A percentile compares a stretch with the other conserved stretches of the same genome.
Evolutionary conservation across 2,113 vertebrate genomes (phyloP).

Genomic region (Podarcis cretensis): DNA sequence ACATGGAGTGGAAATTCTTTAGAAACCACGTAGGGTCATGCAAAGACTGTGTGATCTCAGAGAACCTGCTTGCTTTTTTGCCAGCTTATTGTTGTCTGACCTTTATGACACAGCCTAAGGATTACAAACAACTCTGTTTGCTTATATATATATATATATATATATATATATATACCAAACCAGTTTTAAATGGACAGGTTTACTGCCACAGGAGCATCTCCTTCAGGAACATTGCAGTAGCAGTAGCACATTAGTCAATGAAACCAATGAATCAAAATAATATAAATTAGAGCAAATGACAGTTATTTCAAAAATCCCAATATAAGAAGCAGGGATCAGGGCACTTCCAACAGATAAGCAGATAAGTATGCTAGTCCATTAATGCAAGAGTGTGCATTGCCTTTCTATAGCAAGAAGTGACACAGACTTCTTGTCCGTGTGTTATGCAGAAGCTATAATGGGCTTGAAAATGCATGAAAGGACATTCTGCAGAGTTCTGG

Average conservation of each 20-base stretch:
- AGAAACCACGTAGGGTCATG: constrained; percentile 37
- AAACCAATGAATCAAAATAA: not conserved
- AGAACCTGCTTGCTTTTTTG: constrained; percentile 44
- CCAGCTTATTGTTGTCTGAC: constrained; percentile 53
- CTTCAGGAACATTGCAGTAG: not conserved
- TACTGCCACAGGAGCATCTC: not conserved
- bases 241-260: not conserved
- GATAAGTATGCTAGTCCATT: not conserved
- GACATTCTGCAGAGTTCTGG: no score
- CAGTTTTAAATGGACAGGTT: not conserved
- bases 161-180: not conserved
- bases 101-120: constrained; percentile 58
- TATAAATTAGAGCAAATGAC: not conserved
- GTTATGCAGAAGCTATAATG: not conserved
- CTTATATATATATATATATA: constrained; percentile 31
- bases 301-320: not conserved
- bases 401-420: not conserved
- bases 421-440: not conserved
- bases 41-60: constrained; percentile 45
- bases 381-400: not conserved
- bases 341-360: not conserved
- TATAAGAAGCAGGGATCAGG: not conserved
- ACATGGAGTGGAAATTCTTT: constrained; percentile 62
- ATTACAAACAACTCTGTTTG: constrained; percentile 58
- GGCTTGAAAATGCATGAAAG: no score